Percentiles rank a stretch among this genome's conserved stretches.
Evolutionary conservation across 2,797 vertebrate genomes (phyloP).

Genomic region (Columba guinea): DNA sequence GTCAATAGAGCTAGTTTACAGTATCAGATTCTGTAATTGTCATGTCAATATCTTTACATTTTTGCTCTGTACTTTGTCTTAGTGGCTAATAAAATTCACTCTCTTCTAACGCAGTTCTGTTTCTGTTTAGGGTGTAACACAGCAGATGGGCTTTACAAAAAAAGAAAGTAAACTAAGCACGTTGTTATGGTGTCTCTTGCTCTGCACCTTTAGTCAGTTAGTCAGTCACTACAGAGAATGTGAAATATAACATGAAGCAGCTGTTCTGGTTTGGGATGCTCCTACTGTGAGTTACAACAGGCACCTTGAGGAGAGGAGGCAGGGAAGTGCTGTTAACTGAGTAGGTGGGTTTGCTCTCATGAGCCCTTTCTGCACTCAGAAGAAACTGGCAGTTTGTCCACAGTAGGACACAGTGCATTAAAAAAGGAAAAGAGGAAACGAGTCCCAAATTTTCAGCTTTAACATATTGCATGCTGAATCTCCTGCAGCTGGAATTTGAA

Average conservation of each 20-base stretch:
- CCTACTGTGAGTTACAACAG: not conserved
- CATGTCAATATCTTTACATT: not conserved
- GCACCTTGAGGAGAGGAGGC: not conserved
- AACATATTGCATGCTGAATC: not conserved
- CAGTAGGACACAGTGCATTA: rapidly evolving
- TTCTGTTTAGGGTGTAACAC: not conserved
- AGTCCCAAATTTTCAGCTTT: not conserved
- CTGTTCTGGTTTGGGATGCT: not conserved
- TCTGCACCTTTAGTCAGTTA: not conserved
- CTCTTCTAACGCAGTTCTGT: not conserved
- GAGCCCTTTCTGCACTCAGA: not conserved
- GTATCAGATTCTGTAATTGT: not conserved
- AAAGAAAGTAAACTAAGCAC: not conserved
- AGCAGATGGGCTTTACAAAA: not conserved
- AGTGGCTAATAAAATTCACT: not conserved
- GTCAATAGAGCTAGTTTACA: not conserved
- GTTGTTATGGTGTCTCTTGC: not conserved
- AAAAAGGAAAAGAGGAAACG: not conserved
- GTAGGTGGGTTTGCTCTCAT: not conserved
- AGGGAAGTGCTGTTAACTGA: not conserved
- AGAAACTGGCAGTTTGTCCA: not conserved
- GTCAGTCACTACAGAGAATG: not conserved
- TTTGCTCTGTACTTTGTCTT: not conserved
- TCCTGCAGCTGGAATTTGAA: not conserved
- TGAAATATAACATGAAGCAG: rapidly evolving